These are phyloP conservation scores for Protonemura montana DNA, from an alignment of 2,888 invertebrate species.

Conservation along the genomic window DNA sequence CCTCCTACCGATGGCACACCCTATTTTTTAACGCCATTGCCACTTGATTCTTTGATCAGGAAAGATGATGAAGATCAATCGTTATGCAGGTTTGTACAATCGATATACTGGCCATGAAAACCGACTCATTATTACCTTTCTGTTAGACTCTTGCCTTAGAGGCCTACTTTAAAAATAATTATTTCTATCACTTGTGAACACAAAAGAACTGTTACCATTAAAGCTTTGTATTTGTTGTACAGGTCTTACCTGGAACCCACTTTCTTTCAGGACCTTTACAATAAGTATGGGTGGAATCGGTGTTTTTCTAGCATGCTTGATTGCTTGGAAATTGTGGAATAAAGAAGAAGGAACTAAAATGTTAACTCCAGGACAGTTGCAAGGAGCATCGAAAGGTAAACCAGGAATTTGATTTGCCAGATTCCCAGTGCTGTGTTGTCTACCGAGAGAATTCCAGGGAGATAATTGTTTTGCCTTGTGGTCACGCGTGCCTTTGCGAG, in stretches of 20 bases:
- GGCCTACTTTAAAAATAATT: no score
- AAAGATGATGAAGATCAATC: conserved; percentile 75
- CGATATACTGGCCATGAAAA: no score
- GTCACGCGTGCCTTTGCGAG: conserved; percentile 89
- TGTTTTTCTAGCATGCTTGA: conserved; percentile 61
- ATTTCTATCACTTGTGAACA: no score
- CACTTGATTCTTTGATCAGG: conserved; percentile 76
- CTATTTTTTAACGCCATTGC: conserved; percentile 81
- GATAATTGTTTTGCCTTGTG: conserved; percentile 87
- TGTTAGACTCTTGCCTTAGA: no score
- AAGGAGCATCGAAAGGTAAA: conserved; percentile 53
- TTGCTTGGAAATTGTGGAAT: conserved; percentile 63
- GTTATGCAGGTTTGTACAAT: conserved; percentile 71
- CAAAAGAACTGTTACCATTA: no score
- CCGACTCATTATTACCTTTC: no score
- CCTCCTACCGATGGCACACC: conserved; percentile 75
- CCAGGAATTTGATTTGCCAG: conserved; percentile 53
- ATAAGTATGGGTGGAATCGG: conserved; percentile 66
- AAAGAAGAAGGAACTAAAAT: conserved; percentile 65
- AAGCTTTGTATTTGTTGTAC: no score
- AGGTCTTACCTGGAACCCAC: not conserved
- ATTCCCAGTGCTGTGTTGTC: conserved; percentile 81
- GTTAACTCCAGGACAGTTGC: conserved; percentile 68
- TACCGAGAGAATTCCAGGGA: conserved; percentile 86
- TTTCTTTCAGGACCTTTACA: conserved; percentile 60